Percentiles rank a stretch among this genome's conserved stretches.
phyloP scores from a whole-genome alignment of 64 coral and sea anemone species.

The Orbicella faveolata region DNA sequence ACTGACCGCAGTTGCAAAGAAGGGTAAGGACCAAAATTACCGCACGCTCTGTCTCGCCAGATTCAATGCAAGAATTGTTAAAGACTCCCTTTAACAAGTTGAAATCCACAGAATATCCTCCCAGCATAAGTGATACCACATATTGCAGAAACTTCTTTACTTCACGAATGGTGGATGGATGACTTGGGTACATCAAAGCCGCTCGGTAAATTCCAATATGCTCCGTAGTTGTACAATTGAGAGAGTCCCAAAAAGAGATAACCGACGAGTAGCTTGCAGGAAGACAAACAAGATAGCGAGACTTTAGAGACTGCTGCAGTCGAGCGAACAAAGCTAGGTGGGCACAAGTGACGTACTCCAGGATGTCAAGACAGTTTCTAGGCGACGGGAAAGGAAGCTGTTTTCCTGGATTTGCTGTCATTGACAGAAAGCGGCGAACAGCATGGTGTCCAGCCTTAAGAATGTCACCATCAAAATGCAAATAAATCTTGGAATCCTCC shows the following conservation, averaged over 20 bases:
- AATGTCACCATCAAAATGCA: constrained; percentile 60
- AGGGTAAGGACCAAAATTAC: constrained; percentile 71
- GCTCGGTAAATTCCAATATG: constrained; percentile 21
- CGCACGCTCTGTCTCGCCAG: constrained; percentile 63
- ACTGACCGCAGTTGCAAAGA: constrained; percentile 76
- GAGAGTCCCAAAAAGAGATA: constrained; percentile 54
- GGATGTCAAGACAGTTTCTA: constrained; percentile 63
- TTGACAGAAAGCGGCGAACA: constrained; percentile 50
- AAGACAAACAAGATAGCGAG: constrained; percentile 42
- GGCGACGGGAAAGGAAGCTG: constrained; percentile 55
- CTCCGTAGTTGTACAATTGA: not conserved
- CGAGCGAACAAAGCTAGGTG: constrained; percentile 65
- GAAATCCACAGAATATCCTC: constrained; percentile 16
- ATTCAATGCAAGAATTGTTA: not conserved
- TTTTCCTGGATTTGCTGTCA: constrained; percentile 36
- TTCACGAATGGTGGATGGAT: not conserved
- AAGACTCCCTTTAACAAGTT: constrained; percentile 57
- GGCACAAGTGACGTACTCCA: constrained; percentile 77
- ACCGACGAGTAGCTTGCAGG: constrained; percentile 73
- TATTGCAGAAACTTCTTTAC: constrained; percentile 51
- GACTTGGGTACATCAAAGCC: constrained; percentile 32
- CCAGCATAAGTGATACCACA: constrained; percentile 59
- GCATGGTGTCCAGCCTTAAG: constrained; percentile 27
- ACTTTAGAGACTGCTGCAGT: not conserved
- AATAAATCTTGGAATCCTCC: constrained; percentile 42